phyloP scores from a whole-genome alignment of 2,797 vertebrate species.

The Clarias laeviceps region DNA sequence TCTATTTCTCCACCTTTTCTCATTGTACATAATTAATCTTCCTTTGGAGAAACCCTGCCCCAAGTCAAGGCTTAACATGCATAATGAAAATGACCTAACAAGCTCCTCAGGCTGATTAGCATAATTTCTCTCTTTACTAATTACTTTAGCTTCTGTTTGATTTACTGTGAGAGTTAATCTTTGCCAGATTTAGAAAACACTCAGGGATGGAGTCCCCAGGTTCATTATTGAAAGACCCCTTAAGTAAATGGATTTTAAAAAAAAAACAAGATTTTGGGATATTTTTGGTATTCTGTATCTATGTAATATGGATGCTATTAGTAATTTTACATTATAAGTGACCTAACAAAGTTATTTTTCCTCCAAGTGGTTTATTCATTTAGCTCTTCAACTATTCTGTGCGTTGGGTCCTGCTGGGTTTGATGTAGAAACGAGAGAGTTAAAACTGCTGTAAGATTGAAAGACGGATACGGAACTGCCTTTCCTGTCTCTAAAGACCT shows the following conservation, averaged over 20 bases:
- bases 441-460: constrained; percentile 41
- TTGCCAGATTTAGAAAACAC: constrained; percentile 60
- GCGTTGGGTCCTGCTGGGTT: not conserved
- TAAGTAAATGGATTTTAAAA: not conserved
- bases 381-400: not conserved
- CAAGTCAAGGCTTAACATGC: constrained; percentile 78
- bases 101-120: constrained; percentile 76
- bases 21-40: constrained; percentile 74
- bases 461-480: constrained; percentile 29
- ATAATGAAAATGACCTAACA: constrained; percentile 84
- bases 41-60: constrained; percentile 67
- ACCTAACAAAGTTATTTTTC: not conserved
- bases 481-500: constrained; percentile 19
- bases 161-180: constrained; percentile 76
- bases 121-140: constrained; percentile 80
- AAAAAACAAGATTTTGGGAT: not conserved
- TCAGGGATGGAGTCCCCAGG: constrained; percentile 61
- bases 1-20: constrained; percentile 66
- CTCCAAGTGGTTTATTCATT: not conserved
- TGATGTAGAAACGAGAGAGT: constrained; percentile 2
- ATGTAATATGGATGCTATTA: not conserved
- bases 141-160: constrained; percentile 77
- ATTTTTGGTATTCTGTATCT: not conserved
- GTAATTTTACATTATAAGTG: not conserved
- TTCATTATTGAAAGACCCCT: constrained; percentile 41